Conservation (phyloP, 2,888 invertebrate species). For the Scaptomyza flava region DNA sequence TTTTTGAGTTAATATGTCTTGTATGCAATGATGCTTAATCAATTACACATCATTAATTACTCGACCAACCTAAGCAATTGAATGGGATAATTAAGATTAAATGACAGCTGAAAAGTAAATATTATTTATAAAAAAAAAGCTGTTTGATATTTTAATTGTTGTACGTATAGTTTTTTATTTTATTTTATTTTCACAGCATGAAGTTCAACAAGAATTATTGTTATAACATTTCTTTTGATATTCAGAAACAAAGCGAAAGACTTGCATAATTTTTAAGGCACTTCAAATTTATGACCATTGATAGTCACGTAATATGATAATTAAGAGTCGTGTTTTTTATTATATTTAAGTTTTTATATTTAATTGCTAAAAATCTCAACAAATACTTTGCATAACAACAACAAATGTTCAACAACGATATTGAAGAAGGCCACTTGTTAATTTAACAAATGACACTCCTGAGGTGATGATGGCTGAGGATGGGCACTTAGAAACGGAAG, state of each 20-base stretch:
- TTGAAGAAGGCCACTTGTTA: slow-evolving; percentile 56
- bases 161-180: too few species aligned
- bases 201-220: slow-evolving; percentile 38
- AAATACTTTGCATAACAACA: slow-evolving; percentile 75
- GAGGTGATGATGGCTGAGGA: slow-evolving; percentile 24
- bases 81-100: background rate
- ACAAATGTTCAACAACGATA: slow-evolving; percentile 74
- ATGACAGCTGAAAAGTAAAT: background rate
- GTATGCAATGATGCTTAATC: too few species aligned
- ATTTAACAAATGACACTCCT: slow-evolving; percentile 64
- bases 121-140: background rate
- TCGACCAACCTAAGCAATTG: background rate
- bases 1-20: too few species aligned
- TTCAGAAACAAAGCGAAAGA: slow-evolving; percentile 17
- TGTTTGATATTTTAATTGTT: background rate
- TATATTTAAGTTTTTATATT: slow-evolving; percentile 47
- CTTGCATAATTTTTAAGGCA: slow-evolving; percentile 45
- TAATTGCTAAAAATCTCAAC: slow-evolving; percentile 73
- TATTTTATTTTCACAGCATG: slow-evolving; percentile 2
- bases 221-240: slow-evolving; percentile 22
- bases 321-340: slow-evolving; percentile 32
- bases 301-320: slow-evolving; percentile 19
- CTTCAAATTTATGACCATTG: slow-evolving; percentile 29
- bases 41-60: too few species aligned
- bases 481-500: slow-evolving; percentile 69